These are phyloP conservation scores for Protobothrops flavoviridis DNA, from an alignment of 2,113 vertebrate species.

Conservation along the genomic window DNA sequence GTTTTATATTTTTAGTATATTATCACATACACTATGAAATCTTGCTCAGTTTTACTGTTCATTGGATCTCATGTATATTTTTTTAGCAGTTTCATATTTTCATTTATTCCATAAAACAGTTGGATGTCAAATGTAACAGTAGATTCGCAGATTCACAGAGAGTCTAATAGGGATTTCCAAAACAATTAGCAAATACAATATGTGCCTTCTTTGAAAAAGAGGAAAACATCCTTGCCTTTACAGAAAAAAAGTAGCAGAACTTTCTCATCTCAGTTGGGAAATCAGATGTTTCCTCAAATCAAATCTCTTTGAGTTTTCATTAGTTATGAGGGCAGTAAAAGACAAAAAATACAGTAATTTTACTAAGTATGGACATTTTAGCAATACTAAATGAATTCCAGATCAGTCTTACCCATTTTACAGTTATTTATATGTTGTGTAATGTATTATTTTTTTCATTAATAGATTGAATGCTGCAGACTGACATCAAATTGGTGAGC, in stretches of 20 bases:
- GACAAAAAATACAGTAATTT: not conserved
- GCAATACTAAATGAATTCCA: not conserved
- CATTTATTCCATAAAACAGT: not conserved
- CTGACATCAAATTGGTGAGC: not conserved
- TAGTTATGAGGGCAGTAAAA: not conserved
- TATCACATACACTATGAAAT: not conserved
- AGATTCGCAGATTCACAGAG: not conserved
- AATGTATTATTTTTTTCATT: constrained; percentile 1
- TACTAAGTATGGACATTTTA: not conserved
- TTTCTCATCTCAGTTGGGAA: not conserved
- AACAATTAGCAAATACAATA: not conserved
- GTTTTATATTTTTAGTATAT: not conserved
- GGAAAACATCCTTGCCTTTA: not conserved
- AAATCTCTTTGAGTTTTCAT: not conserved
- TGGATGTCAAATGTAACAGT: not conserved
- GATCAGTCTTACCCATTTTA: not conserved
- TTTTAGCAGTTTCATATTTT: not conserved
- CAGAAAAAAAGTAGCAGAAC: not conserved
- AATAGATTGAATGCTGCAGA: constrained; percentile 44
- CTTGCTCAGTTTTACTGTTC: not conserved
- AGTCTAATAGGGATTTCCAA: not conserved
- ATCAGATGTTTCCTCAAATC: not conserved
- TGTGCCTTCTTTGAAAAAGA: not conserved
- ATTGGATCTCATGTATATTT: not conserved
- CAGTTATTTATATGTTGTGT: not conserved